Evolutionary conservation across 2,888 invertebrate genomes (phyloP).

Genomic region (Chymomyza caudatula): DNA sequence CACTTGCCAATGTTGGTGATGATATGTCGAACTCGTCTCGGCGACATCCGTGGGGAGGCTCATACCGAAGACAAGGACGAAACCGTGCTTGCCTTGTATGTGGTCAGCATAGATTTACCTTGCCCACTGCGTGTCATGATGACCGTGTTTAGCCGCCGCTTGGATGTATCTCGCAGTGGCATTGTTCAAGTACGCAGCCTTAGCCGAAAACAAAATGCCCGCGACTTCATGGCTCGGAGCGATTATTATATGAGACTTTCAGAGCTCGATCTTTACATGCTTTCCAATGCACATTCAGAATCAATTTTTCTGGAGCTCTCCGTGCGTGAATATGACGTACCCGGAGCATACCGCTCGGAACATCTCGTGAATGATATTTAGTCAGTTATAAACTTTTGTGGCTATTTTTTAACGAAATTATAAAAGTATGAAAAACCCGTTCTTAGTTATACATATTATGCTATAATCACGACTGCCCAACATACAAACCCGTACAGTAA

Average conservation of each 20-base stretch:
- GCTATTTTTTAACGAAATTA: too few species aligned
- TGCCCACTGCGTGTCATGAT: slow-evolving; percentile 28
- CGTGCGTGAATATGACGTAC: slow-evolving; percentile 28
- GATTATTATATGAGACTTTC: slow-evolving; percentile 32
- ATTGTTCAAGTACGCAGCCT: slow-evolving; percentile 34
- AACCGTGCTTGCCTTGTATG: slow-evolving; percentile 38
- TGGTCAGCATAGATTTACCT: slow-evolving; percentile 23
- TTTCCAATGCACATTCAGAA: slow-evolving; percentile 35
- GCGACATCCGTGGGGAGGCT: neutral
- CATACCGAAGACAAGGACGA: neutral
- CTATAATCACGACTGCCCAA: too few species aligned
- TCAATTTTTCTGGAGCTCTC: slow-evolving; percentile 42
- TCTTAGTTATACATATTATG: too few species aligned
- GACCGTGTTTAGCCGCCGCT: slow-evolving; percentile 37
- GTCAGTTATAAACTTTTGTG: too few species aligned
- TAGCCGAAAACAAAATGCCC: slow-evolving; percentile 19
- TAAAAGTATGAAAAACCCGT: too few species aligned
- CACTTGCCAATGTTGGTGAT: slow-evolving; percentile 47
- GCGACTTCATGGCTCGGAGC: slow-evolving; percentile 10
- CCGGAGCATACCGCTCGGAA: too few species aligned
- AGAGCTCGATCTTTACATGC: slow-evolving; percentile 28
- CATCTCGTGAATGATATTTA: too few species aligned
- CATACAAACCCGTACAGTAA: too few species aligned
- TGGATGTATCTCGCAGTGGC: slow-evolving; percentile 34
- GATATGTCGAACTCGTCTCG: slow-evolving; percentile 27